Evolutionary conservation across 1,140 invertebrate genomes (phyloP).

Genomic region (Drosophila lacertosa): DNA sequence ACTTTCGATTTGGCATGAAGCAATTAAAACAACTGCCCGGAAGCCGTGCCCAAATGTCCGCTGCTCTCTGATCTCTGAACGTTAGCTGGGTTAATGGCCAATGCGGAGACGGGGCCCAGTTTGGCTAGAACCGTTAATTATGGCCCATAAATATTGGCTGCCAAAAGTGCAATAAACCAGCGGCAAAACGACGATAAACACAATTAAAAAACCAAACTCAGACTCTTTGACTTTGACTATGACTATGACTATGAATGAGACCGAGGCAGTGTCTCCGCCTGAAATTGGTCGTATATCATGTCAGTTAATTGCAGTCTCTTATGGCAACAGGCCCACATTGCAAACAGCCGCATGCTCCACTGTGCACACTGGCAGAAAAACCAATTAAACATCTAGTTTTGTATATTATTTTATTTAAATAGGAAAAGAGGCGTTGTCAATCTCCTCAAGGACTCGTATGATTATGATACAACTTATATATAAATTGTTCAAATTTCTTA

Average conservation of each 20-base stretch:
- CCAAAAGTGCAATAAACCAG: constrained; percentile 77
- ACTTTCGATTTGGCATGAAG: constrained; percentile 26
- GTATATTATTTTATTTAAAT: no score
- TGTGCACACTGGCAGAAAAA: constrained; percentile 19
- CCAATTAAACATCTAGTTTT: no score
- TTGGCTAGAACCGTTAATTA: constrained; percentile 66
- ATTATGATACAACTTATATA: no score
- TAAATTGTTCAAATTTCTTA: no score
- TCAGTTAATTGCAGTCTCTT: constrained; percentile 54
- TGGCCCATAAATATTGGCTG: constrained; percentile 76
- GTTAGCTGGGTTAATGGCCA: neutral
- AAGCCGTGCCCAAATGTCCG: constrained; percentile 69
- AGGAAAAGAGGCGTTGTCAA: no score
- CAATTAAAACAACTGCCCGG: constrained; percentile 58
- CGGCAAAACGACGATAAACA: constrained; percentile 52
- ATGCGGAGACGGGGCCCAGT: constrained; percentile 2
- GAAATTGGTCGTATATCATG: constrained; percentile 44
- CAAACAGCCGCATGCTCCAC: constrained; percentile 10
- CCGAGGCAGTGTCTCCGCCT: constrained; percentile 17
- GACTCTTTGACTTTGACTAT: constrained; percentile 1
- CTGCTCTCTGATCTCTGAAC: neutral
- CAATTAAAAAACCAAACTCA: constrained; percentile 9
- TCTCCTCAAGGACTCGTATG: no score
- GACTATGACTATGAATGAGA: neutral
- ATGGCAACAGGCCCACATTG: constrained; percentile 26